Evolutionary conservation across 2,888 invertebrate genomes (phyloP).

Genomic region (Heptascelio sp.): DNA sequence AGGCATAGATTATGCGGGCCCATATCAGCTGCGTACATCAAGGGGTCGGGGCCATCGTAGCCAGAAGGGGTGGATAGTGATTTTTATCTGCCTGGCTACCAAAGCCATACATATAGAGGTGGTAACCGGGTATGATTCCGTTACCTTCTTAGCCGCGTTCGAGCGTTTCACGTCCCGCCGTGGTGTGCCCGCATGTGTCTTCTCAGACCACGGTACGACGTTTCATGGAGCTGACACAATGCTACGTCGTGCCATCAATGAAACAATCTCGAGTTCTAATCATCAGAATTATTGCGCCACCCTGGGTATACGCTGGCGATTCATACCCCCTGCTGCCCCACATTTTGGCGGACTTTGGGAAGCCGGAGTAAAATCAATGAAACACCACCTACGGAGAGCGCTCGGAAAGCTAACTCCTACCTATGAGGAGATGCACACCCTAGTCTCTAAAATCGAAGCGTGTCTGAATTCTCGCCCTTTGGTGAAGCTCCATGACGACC

Average conservation of each 20-base stretch:
- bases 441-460: not conserved
- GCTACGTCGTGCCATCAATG: slow-evolving; percentile 13
- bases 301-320: slow-evolving; percentile 65
- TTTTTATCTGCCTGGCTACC: slow-evolving; percentile 34
- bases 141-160: slow-evolving; percentile 43
- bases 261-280: not conserved
- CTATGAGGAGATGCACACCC: not conserved
- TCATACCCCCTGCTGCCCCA: slow-evolving; percentile 73
- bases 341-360: slow-evolving; percentile 76
- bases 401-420: slow-evolving; percentile 40
- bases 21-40: not conserved
- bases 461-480: slow-evolving; percentile 21
- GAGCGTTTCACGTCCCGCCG: slow-evolving; percentile 41
- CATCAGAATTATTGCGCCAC: too few species aligned
- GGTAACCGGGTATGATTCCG: slow-evolving; percentile 25
- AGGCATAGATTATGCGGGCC: slow-evolving; percentile 53
- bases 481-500: not conserved
- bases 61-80: slow-evolving; percentile 26
- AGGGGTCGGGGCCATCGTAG: slow-evolving; percentile 12
- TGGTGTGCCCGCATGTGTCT: slow-evolving; percentile 45
- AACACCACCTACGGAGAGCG: slow-evolving; percentile 69
- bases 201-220: slow-evolving; percentile 38
- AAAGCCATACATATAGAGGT: slow-evolving; percentile 46
- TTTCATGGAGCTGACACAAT: too few species aligned
- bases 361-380: slow-evolving; percentile 72